phyloP scores from a whole-genome alignment of 1,140 invertebrate genomes.

The Pomacea maculata region DNA sequence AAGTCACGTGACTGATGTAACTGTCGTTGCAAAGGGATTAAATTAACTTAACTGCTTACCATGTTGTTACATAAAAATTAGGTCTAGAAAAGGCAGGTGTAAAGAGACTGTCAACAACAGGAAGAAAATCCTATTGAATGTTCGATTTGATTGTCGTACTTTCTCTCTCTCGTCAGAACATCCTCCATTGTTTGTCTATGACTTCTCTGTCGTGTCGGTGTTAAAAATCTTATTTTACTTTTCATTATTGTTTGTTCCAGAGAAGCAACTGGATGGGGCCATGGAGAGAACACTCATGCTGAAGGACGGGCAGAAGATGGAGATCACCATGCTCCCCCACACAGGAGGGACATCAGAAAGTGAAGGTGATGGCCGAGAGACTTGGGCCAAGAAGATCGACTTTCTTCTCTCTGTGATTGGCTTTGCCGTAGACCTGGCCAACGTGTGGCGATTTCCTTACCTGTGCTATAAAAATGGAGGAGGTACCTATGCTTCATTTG shows the following conservation, averaged over 20 bases:
- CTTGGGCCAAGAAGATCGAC: slow-evolving; percentile 68
- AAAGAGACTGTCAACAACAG: no score
- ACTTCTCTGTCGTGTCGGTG: no score
- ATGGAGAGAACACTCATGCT: slow-evolving; percentile 12
- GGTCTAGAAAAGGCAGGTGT: no score
- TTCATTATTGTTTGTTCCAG: not conserved
- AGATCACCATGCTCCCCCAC: not conserved
- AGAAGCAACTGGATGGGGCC: slow-evolving; percentile 22
- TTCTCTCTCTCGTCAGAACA: no score
- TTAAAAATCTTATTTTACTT: no score
- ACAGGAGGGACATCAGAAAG: slow-evolving; percentile 1
- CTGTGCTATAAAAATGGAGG: slow-evolving; percentile 94
- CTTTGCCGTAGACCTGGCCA: slow-evolving; percentile 77
- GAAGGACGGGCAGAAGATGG: slow-evolving; percentile 8
- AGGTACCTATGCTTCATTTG: slow-evolving; percentile 67
- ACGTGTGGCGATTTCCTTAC: slow-evolving; percentile 96
- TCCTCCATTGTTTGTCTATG: no score
- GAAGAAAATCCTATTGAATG: no score
- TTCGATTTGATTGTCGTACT: no score
- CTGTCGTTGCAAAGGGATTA: no score
- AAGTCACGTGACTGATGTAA: no score
- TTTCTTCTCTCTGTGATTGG: slow-evolving; percentile 69
- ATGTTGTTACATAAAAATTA: no score
- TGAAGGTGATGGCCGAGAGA: slow-evolving; percentile 51
- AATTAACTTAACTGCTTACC: no score